phyloP scores from a whole-genome alignment of 2,888 invertebrate genomes.

The Horisme vitalbata region DNA sequence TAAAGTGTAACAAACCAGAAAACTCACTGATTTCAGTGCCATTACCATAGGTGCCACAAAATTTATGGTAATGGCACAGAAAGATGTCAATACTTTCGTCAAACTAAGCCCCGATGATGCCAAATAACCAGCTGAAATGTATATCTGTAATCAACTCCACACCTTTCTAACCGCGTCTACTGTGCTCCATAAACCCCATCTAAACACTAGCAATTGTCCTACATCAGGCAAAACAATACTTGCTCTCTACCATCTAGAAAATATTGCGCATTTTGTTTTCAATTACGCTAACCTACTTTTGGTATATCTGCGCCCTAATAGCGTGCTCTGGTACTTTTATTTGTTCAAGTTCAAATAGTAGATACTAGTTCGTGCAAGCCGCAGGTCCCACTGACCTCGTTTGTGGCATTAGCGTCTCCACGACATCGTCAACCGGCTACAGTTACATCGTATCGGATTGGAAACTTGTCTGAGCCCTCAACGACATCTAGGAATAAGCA shows the following conservation, averaged over 20 bases:
- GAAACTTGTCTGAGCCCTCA: background rate
- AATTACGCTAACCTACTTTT: conserved; percentile 42
- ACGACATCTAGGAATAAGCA: background rate
- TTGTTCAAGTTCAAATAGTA: conserved; percentile 55
- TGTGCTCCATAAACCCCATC: conserved; percentile 41
- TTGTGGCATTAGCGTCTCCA: conserved; percentile 60
- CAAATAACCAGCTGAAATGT: too few relatives aligned
- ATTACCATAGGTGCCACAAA: too few relatives aligned
- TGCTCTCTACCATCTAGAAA: conserved; percentile 22
- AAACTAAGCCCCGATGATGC: too few relatives aligned
- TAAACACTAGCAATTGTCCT: conserved; percentile 40
- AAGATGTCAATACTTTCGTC: too few relatives aligned
- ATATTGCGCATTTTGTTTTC: conserved; percentile 34
- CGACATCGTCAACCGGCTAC: conserved; percentile 47
- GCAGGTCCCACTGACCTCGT: conserved; percentile 63
- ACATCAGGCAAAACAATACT: conserved; percentile 40
- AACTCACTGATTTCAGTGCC: too few relatives aligned
- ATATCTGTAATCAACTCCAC: conserved; percentile 34
- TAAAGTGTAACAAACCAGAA: too few relatives aligned
- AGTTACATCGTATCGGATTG: conserved; percentile 38
- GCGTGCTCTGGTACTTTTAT: conserved; percentile 44
- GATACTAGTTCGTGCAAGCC: conserved; percentile 43
- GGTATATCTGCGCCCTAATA: conserved; percentile 41
- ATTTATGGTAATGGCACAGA: too few relatives aligned
- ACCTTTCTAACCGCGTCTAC: conserved; percentile 31